Evolutionary conservation across 2,888 invertebrate genomes (phyloP).

Genomic region (Stenolophus ochropezus): DNA sequence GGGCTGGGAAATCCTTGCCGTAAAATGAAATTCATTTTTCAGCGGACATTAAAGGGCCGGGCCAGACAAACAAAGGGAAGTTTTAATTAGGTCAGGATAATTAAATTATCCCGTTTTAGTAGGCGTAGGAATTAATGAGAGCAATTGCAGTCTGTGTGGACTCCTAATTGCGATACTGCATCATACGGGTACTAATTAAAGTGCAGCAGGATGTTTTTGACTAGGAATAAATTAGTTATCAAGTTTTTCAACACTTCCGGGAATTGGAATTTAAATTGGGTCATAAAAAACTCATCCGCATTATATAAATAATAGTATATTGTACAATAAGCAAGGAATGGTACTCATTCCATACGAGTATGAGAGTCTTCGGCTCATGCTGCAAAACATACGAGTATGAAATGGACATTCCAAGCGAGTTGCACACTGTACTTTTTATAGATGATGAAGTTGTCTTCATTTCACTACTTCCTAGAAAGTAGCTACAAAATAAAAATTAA

Average conservation of each 20-base stretch:
- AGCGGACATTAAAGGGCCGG: slow-evolving; percentile 43
- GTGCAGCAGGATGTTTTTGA: not conserved
- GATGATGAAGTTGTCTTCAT: no score
- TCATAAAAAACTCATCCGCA: no score
- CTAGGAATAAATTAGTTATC: not conserved
- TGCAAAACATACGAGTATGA: no score
- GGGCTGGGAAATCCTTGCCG: not conserved
- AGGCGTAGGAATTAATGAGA: slow-evolving; percentile 48
- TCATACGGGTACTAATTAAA: not conserved
- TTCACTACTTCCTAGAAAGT: no score
- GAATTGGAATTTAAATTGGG: not conserved
- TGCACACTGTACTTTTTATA: no score
- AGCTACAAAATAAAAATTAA: no score
- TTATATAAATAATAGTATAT: no score
- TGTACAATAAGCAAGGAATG: no score
- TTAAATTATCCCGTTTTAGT: slow-evolving; percentile 52
- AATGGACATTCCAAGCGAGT: no score
- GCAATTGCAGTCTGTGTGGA: slow-evolving; percentile 36
- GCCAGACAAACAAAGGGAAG: slow-evolving; percentile 45
- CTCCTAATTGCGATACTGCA: slow-evolving; percentile 8
- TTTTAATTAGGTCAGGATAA: slow-evolving; percentile 57
- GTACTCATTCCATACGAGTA: no score
- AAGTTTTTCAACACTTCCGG: not conserved
- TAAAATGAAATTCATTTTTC: slow-evolving; percentile 55
- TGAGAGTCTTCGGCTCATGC: no score